Conservation (phyloP, 2,888 invertebrate species). For the Spodoptera littoralis region DNA sequence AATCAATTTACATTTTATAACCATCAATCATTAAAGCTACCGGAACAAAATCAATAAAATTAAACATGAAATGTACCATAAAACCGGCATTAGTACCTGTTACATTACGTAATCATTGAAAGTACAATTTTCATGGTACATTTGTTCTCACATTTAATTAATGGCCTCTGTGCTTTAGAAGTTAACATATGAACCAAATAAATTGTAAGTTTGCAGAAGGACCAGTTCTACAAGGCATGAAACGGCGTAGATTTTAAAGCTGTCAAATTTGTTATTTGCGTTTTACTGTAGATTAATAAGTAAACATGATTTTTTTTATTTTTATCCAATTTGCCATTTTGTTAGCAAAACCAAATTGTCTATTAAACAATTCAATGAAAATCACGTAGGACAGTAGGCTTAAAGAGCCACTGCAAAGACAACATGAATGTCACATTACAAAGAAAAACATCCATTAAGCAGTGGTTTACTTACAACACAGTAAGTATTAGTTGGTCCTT, state of each 20-base stretch:
- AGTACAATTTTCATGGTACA: constrained; percentile 39
- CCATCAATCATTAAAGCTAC: constrained; percentile 33
- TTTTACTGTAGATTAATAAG: too few relatives aligned
- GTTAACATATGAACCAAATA: constrained; percentile 1
- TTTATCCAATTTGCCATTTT: too few relatives aligned
- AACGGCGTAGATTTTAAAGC: not conserved
- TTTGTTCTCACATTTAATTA: constrained; percentile 39
- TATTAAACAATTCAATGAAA: too few relatives aligned
- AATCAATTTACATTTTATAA: constrained; percentile 35
- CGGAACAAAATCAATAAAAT: constrained; percentile 50
- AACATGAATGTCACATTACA: too few relatives aligned
- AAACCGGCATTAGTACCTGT: constrained; percentile 32
- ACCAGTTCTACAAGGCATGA: constrained; percentile 7
- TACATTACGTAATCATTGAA: constrained; percentile 38
- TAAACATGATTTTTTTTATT: too few relatives aligned
- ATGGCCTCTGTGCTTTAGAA: constrained; percentile 13
- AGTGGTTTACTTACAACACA: too few relatives aligned
- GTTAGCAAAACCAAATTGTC: too few relatives aligned
- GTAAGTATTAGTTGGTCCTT: constrained; percentile 22
- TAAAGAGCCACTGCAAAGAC: too few relatives aligned
- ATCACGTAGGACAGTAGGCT: too few relatives aligned
- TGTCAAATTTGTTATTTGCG: too few relatives aligned
- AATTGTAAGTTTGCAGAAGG: constrained; percentile 14
- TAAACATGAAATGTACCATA: constrained; percentile 45
- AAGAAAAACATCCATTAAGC: too few relatives aligned